These are phyloP conservation scores for Lysandra coridon DNA, from an alignment of 2,888 invertebrate species.

Conservation along the genomic window DNA sequence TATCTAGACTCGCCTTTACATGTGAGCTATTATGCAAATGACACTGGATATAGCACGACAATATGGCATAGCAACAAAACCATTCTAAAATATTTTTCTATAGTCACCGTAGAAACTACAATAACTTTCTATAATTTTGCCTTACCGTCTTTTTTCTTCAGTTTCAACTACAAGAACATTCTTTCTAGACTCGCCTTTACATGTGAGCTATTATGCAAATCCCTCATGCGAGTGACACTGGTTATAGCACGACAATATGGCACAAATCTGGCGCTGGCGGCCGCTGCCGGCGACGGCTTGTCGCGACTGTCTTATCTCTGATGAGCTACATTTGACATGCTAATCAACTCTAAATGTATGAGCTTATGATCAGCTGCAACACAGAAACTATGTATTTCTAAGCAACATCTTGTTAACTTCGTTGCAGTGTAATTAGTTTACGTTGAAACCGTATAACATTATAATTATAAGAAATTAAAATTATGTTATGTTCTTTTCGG, in stretches of 20 bases:
- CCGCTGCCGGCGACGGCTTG: slow-evolving; percentile 65
- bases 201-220: slow-evolving; percentile 7
- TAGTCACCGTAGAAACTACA: too few relatives aligned
- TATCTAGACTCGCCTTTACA: neutral
- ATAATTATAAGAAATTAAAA: too few relatives aligned
- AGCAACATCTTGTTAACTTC: neutral
- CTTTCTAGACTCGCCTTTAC: neutral
- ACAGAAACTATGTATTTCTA: neutral
- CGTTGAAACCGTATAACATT: too few relatives aligned
- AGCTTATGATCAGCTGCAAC: neutral
- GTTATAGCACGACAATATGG: slow-evolving; percentile 31
- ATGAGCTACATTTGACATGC: slow-evolving; percentile 36
- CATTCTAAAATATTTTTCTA: too few relatives aligned
- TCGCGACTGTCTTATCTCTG: slow-evolving; percentile 54
- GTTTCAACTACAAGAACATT: too few relatives aligned
- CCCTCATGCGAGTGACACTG: neutral
- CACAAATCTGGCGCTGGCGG: slow-evolving; percentile 47
- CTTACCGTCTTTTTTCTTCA: too few relatives aligned
- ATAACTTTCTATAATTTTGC: too few relatives aligned
- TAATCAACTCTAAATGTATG: neutral
- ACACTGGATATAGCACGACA: slow-evolving; percentile 20
- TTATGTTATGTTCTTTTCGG: too few relatives aligned
- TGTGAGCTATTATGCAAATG: neutral
- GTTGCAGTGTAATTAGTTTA: neutral
- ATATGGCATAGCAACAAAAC: slow-evolving; percentile 32